A percentile compares a stretch with the other conserved stretches of the same genome.
These are phyloP conservation scores for Trigoniulus corallinus DNA, from an alignment of 1,140 invertebrate genomes.

Conservation along the genomic window DNA sequence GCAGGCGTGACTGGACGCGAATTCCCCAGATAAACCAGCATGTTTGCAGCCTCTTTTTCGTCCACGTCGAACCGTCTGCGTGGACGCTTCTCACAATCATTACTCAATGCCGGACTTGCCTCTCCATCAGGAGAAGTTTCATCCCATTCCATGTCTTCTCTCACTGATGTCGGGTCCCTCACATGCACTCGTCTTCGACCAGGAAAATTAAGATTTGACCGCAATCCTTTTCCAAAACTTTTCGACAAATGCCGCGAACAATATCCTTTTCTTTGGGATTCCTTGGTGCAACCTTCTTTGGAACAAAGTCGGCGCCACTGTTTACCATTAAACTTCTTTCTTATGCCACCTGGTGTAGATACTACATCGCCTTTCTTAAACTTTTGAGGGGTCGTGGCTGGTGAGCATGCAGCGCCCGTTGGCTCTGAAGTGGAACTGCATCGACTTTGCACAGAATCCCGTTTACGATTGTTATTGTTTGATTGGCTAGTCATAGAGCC, in stretches of 20 bases:
- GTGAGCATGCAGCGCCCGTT: conserved; percentile 38
- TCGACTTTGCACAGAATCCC: conserved; percentile 61
- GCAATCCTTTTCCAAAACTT: conserved; percentile 9
- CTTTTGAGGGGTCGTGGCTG: conserved; percentile 84
- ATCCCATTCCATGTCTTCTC: conserved; percentile 51
- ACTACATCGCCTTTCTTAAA: conserved; percentile 99
- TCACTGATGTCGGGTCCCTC: conserved; percentile 22
- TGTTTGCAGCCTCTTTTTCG: conserved; percentile 90
- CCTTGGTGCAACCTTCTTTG: conserved; percentile 90
- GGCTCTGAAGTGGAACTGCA: conserved; percentile 43
- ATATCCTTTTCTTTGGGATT: conserved; percentile 88
- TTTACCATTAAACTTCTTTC: conserved; percentile 99
- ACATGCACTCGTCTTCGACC: conserved; percentile 21
- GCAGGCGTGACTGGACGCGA: conserved; percentile 76
- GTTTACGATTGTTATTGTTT: conserved; percentile 21
- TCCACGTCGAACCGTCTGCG: conserved; percentile 65
- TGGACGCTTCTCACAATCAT: conserved; percentile 39
- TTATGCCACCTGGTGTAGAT: conserved; percentile 82
- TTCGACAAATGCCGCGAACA: conserved; percentile 90
- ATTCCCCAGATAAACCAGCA: conserved; percentile 83
- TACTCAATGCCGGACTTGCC: conserved; percentile 60
- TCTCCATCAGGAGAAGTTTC: conserved; percentile 52
- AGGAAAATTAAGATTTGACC: conserved; percentile 8
- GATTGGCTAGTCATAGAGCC: conserved; percentile 9
- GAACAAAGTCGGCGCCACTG: conserved; percentile 94